A percentile compares a stretch with the other conserved stretches of the same genome.
These are phyloP conservation scores for Eucera pruinosa DNA, from an alignment of 2,888 invertebrate species.

Conservation along the genomic window DNA sequence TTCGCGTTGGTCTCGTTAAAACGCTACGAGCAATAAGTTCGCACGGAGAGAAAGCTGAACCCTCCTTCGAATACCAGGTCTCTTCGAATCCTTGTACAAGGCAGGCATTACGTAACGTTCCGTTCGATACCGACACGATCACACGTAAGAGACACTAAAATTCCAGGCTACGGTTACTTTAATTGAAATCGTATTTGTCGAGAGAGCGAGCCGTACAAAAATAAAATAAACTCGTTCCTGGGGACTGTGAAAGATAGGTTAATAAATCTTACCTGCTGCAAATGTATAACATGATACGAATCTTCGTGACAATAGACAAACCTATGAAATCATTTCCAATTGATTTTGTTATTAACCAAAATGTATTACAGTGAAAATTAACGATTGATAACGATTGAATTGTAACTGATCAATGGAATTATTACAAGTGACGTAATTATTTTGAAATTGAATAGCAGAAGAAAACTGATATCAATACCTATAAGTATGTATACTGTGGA, in stretches of 20 bases:
- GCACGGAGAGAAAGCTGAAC: slow-evolving; percentile 68
- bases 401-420: too few relatives aligned
- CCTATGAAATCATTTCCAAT: not conserved
- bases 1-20: slow-evolving; percentile 58
- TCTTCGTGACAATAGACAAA: not conserved
- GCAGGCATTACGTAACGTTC: slow-evolving; percentile 54
- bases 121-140: slow-evolving; percentile 53
- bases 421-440: too few relatives aligned
- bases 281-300: not conserved
- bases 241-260: not conserved
- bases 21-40: slow-evolving; percentile 55
- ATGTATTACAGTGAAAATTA: too few relatives aligned
- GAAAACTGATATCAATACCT: not conserved
- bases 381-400: too few relatives aligned
- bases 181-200: slow-evolving; percentile 47
- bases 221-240: not conserved
- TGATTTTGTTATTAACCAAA: not conserved
- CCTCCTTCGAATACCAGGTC: slow-evolving; percentile 45
- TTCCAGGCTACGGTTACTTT: slow-evolving; percentile 34
- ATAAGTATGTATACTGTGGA: not conserved
- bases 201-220: slow-evolving; percentile 10
- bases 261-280: not conserved
- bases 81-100: slow-evolving; percentile 60
- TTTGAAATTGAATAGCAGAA: too few relatives aligned
- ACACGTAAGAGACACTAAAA: slow-evolving; percentile 50